Base-by-base conservation (phyloP, 2,888 invertebrate species). In the Dastarcus helophoroides region DNA sequence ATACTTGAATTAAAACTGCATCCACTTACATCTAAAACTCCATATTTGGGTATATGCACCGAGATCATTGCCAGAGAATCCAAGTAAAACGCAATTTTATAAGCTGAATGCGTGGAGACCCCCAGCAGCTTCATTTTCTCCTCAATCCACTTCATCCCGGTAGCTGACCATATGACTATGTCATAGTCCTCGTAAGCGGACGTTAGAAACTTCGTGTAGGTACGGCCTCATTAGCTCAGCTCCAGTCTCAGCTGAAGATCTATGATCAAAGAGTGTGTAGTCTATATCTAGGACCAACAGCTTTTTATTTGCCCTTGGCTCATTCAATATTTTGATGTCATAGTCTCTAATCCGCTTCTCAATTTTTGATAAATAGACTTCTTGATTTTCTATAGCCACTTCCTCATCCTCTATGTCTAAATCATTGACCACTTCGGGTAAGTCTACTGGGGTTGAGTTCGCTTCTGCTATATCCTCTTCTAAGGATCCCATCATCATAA, bases 151-250 rank as follows among this genome's bases (percentile, higher is more conserved):
- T 89, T 91, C 93, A 95, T 94, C 38, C 86, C 85, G 0, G 95
- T 95, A 0, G 95, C 95, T 3, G 95, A 95, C 95, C 95, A 97
- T 43, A 97, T 94, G 1, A 89, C 93, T 43, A 95, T 94, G 51
- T 95, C 95, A 48, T 94, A 95, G 61, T 90, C 69, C 54, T 78
- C 74, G 51, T 91, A 91, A 0, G 89, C 85, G 1, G 78, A 69
- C 2, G 81, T 79, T 1, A 95, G 67, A 60, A 95, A 95, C n/a
- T 58, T 95, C 94, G 55, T 97, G 95, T 15, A 95, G 71, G 58
- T 76, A 93, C 0, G 95, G 95, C 37, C 95, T 69, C 93, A 94
- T 95, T 30, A 95, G 60, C 60, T 95, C 91, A 10, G 48, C 51
- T 62, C 77, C 79, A 40, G 79, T 79, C 59, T 94, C 90, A 1